Base-by-base conservation (phyloP, 2,888 invertebrate genomes). In the Physocephala rufipes region DNA sequence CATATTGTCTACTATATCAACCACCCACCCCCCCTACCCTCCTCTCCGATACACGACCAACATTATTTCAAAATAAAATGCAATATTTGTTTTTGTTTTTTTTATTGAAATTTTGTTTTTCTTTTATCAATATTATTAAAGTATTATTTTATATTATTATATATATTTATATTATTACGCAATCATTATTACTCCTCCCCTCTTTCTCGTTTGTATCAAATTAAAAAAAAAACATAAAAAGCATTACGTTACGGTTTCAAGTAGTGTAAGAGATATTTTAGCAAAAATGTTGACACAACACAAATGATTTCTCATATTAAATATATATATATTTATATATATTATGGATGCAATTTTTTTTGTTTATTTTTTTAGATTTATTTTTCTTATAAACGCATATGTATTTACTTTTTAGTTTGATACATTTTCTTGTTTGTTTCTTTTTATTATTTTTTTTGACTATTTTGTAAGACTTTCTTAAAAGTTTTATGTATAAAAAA, bases 121-220 rank as follows among this genome's bases (percentile, higher is more conserved):
- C 28, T 71, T 69, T 71, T 71, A 78, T 81, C 77, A 82, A 82
- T 81, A 82, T 81, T 81, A 81, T 80, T 80, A 80, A 80, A 81
- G 79, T 81, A 81, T 80, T 78, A 65, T 74, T 70, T 71, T 70
- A 72, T 55, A 30, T 71, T 61, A 66, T 66, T 61, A 61, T 67
- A 68, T 73, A 73, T 67, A 67, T 72, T 72, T 69, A 72, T 72
- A 70, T 73, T 72, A 36, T n/a, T n/a, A n/a, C 12, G 24, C 21
- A 74, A 71, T 62, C 62, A 74, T 72, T 21, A 67, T 70, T 70
- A 66, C 71, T 73, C 47, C 36, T 73, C 66, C 64, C 49, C 49
- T 49, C 19, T 21, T 62, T 62, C 71, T 72, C 58, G 24, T 68
- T 65, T 66, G 67, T 74, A 70, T 69, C 58, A 71, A 67, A 71